Conservation (phyloP, 2,888 invertebrate genomes). For the Sisyra terminalis region DNA sequence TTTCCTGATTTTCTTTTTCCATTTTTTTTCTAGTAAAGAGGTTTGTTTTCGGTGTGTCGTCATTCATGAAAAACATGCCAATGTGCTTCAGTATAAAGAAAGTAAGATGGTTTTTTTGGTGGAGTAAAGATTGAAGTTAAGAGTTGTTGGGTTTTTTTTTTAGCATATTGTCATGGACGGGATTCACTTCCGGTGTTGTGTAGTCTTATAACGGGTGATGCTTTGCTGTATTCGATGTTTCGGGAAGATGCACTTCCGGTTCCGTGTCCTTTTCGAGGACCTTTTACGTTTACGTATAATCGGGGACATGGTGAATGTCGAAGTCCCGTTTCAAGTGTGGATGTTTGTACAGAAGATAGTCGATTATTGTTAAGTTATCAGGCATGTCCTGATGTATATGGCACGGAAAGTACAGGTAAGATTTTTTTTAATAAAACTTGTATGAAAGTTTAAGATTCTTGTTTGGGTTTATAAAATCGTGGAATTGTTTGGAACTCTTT, state of each 20-base stretch:
- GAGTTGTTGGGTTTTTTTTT: constrained; percentile 19
- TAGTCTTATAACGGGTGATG: constrained; percentile 77
- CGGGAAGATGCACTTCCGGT: constrained; percentile 75
- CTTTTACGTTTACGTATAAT: constrained; percentile 87
- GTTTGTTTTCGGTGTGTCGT: constrained; percentile 84
- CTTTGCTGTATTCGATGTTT: constrained; percentile 78
- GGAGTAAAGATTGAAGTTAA: background rate
- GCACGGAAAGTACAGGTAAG: constrained; percentile 80
- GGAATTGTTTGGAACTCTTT: no score
- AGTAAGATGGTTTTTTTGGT: constrained; percentile 53
- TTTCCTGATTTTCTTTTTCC: constrained; percentile 11
- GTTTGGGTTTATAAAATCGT: background rate
- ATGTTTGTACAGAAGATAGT: constrained; percentile 87
- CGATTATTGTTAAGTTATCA: constrained; percentile 80
- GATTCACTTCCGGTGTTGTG: constrained; percentile 68
- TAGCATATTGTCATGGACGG: constrained; percentile 58
- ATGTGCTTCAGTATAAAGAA: constrained; percentile 93
- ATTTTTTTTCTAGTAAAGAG: constrained; percentile 53
- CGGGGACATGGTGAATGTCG: constrained; percentile 81
- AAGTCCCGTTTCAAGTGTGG: constrained; percentile 78
- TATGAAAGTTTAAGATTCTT: background rate
- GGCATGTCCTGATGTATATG: constrained; percentile 82
- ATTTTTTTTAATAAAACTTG: constrained; percentile 6
- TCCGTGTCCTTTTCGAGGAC: constrained; percentile 75
- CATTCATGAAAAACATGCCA: constrained; percentile 87